These are phyloP conservation scores for Megaceryle alcyon DNA, from an alignment of 2,797 vertebrate species.

Conservation along the genomic window DNA sequence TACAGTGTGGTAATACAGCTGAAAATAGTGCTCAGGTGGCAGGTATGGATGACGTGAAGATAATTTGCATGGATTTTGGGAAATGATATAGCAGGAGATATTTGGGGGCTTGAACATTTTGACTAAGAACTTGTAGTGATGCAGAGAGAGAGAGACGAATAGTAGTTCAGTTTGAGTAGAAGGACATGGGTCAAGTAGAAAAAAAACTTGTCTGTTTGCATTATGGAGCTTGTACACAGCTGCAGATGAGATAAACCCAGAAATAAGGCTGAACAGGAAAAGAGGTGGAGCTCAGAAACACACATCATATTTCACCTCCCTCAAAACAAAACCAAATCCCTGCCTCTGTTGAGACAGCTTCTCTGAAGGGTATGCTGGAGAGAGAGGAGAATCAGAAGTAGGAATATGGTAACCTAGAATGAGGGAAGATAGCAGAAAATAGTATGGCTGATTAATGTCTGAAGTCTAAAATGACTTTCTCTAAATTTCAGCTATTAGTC, in stretches of 20 bases:
- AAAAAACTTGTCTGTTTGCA: slow-evolving; percentile 19
- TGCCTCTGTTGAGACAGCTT: not conserved
- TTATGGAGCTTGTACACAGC: not conserved
- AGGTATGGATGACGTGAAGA: not conserved
- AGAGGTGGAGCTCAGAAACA: not conserved
- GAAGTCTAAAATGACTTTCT: not conserved
- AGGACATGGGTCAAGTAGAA: slow-evolving; percentile 3
- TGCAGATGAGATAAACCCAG: slow-evolving; percentile 13
- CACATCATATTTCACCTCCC: not conserved
- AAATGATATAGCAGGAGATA: not conserved
- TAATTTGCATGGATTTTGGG: not conserved
- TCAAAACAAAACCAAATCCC: not conserved
- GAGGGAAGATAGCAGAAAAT: not conserved
- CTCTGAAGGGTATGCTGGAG: not conserved
- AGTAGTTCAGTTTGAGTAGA: not conserved
- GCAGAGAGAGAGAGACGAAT: not conserved
- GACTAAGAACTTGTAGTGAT: not conserved
- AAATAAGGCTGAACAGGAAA: not conserved
- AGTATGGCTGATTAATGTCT: not conserved
- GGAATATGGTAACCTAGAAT: not conserved
- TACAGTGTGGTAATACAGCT: not conserved
- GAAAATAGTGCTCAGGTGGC: not conserved
- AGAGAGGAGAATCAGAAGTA: not conserved
- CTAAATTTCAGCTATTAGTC: not conserved
- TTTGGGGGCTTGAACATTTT: not conserved